phyloP scores from a whole-genome alignment of 2,113 vertebrate species.

The Alces alces region DNA sequence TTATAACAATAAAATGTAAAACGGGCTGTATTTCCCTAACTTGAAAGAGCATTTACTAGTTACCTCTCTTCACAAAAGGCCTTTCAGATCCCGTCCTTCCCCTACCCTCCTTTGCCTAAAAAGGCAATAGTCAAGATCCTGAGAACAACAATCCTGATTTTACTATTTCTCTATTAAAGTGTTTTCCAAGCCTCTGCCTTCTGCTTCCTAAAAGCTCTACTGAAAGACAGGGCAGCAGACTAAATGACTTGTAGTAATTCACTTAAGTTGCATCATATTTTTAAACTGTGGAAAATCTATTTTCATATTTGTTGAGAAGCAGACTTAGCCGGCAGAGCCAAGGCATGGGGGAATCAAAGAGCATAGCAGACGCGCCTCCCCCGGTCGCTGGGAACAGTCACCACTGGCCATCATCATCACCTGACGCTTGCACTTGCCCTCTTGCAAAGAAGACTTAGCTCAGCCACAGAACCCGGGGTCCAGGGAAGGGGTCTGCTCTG shows the following conservation, averaged over 20 bases:
- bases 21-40: neutral
- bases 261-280: neutral
- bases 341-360: neutral
- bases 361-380: rapidly evolving
- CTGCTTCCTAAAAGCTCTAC: neutral
- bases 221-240: neutral
- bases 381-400: rapidly evolving
- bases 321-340: neutral
- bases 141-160: neutral
- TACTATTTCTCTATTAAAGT: neutral
- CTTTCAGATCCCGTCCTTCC: neutral
- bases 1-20: neutral
- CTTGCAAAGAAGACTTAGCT: slow-evolving; percentile 11
- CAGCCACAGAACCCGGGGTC: neutral
- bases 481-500: neutral
- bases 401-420: rapidly evolving
- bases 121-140: neutral
- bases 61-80: neutral
- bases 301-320: neutral
- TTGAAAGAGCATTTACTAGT: neutral
- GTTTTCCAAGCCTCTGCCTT: neutral
- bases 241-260: neutral
- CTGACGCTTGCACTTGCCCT: neutral
- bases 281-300: neutral
- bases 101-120: too few species aligned